Evolutionary conservation across 2,113 vertebrate species (phyloP), one percentile per base, ranked within the genome.

Genomic region (Thymallus thymallus): DNA sequence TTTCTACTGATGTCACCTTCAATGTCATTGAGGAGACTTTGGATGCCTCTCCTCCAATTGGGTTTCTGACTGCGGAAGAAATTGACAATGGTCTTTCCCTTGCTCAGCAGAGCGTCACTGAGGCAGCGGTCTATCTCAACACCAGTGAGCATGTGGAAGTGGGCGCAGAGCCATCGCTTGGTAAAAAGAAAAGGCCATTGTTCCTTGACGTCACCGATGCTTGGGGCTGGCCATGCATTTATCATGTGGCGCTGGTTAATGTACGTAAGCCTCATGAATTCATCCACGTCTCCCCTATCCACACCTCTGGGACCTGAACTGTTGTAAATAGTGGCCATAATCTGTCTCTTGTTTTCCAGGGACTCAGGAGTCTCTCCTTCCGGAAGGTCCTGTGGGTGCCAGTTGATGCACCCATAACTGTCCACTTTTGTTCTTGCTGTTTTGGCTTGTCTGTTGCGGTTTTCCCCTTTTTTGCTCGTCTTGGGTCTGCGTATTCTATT

Each of bases 401-500:
- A 80, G 9, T 80, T 80, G 14, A 75, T 68, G 69, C 78, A 80
- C 10, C 78, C 73, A 10, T 80, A 76, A 41, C 69, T 71, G 60
- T 80, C 74, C 41, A 64, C 69, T 58, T 72, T 72, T 16, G 63
- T 48, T 60, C 56, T 14, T 29, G 62, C n/a, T 12, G 20, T 72
- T 61, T 63, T 76, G 9, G 1, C 48, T 1, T 7, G 10, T 14
- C n/a, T 23, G n/a, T 6, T 22, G 20, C n/a, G 1, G 13, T 48
- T 48, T 20, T 56, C 35, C 41, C 23, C 6, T 10, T 30, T 65
- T 18, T 7, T 9, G 48, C 41, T 62, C 9, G 60, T 78, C 18
- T 71, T 73, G 16, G 76, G 71, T 63, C 56, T 55, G 22, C 76
- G 71, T 23, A 78, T 78, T 48, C 76, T 1, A 18, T 51, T 51